These are phyloP conservation scores for Drosophila serrata DNA, from an alignment of 1,140 invertebrate genomes.

Conservation along the genomic window DNA sequence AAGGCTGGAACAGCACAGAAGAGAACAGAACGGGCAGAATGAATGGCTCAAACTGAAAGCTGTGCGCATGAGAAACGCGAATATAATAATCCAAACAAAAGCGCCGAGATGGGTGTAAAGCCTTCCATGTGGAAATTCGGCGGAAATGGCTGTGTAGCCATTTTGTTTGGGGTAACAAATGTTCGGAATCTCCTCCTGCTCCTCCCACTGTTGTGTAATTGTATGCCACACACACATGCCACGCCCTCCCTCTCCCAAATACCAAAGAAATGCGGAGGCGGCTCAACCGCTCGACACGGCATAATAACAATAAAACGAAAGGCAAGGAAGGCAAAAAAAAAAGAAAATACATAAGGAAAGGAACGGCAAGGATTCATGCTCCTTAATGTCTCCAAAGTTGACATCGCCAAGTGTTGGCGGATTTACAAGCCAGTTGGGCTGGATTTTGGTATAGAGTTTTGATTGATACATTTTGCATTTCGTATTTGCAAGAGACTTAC, in stretches of 20 bases:
- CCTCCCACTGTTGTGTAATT: slow-evolving; percentile 57
- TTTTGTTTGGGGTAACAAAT: slow-evolving; percentile 76
- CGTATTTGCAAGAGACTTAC: slow-evolving; percentile 60
- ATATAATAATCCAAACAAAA: slow-evolving; percentile 78
- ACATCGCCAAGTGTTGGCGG: slow-evolving; percentile 78
- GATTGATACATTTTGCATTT: slow-evolving; percentile 75
- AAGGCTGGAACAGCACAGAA: slow-evolving; percentile 2
- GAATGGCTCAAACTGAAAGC: slow-evolving; percentile 57
- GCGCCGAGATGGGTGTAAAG: slow-evolving; percentile 48
- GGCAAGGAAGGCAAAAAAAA: too few species aligned
- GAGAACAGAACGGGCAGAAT: slow-evolving; percentile 15
- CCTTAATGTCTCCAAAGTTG: slow-evolving; percentile 77
- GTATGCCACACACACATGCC: slow-evolving; percentile 48
- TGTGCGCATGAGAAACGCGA: slow-evolving; percentile 76
- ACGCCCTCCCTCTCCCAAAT: slow-evolving; percentile 2
- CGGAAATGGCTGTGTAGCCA: slow-evolving; percentile 70
- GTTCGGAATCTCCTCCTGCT: slow-evolving; percentile 42
- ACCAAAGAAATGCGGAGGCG: slow-evolving; percentile 32
- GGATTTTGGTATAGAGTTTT: slow-evolving; percentile 64
- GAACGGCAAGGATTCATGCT: slow-evolving; percentile 65
- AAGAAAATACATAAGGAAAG: neutral
- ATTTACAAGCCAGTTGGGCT: slow-evolving; percentile 56
- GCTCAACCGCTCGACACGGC: slow-evolving; percentile 54
- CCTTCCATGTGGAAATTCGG: slow-evolving; percentile 71
- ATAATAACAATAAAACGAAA: slow-evolving; percentile 70